These are phyloP conservation scores for Ectropis grisescens DNA, from an alignment of 1,140 invertebrate species.

Conservation along the genomic window DNA sequence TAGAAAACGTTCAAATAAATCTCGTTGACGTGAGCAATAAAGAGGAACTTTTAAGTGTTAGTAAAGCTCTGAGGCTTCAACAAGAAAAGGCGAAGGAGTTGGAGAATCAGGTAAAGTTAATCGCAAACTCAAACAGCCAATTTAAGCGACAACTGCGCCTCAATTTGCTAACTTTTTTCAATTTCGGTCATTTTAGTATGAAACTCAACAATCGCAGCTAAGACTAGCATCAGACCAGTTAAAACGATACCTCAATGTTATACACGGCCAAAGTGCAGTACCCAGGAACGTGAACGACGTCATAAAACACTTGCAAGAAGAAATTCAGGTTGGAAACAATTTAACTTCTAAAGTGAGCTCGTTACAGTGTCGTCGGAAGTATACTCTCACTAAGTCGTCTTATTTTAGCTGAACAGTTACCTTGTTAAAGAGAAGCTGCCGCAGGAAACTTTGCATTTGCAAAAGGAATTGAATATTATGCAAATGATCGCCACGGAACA, in stretches of 20 bases:
- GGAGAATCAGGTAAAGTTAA: constrained; percentile 67
- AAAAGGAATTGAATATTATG: constrained; percentile 78
- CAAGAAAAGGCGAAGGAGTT: constrained; percentile 81
- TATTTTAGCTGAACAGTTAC: constrained; percentile 75
- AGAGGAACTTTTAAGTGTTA: constrained; percentile 51
- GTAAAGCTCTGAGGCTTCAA: constrained; percentile 76
- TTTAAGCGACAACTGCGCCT: too few relatives aligned
- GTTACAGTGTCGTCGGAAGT: constrained; percentile 1
- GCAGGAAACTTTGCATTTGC: constrained; percentile 75
- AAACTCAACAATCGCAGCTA: constrained; percentile 56
- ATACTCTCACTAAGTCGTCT: constrained; percentile 1
- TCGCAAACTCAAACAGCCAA: not conserved
- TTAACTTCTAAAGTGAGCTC: constrained; percentile 5
- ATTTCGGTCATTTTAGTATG: constrained; percentile 45
- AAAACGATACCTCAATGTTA: constrained; percentile 58
- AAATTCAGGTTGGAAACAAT: constrained; percentile 71
- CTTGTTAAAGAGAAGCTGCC: constrained; percentile 86
- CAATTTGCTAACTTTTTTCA: too few relatives aligned
- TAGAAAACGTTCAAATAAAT: constrained; percentile 75
- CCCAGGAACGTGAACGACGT: constrained; percentile 67
- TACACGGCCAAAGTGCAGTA: constrained; percentile 64
- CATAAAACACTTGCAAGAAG: constrained; percentile 82
- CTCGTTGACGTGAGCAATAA: constrained; percentile 57
- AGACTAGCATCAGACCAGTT: constrained; percentile 58
- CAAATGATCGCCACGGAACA: constrained; percentile 76